These are phyloP conservation scores for Cromileptes altivelis DNA, from an alignment of 2,113 vertebrate genomes.

Conservation along the genomic window DNA sequence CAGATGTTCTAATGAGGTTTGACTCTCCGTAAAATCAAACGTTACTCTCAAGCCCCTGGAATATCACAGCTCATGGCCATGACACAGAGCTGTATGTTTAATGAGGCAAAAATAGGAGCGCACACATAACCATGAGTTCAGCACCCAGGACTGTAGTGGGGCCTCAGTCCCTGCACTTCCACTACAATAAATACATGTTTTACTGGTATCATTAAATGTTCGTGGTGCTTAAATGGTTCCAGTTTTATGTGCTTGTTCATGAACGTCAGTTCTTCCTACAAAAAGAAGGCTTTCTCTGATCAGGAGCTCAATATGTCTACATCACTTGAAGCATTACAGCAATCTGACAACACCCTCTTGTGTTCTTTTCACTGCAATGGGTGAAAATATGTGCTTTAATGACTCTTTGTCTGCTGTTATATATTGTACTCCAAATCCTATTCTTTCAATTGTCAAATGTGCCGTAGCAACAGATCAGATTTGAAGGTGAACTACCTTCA, in stretches of 20 bases:
- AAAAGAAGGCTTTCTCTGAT: constrained; percentile 28
- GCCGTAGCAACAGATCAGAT: constrained; percentile 47
- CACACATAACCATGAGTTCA: constrained; percentile 25
- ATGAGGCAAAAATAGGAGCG: constrained; percentile 22
- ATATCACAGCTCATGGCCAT: neutral
- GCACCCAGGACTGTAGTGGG: neutral
- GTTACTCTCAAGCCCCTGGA: neutral
- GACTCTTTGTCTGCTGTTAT: constrained; percentile 23
- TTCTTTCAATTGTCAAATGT: constrained; percentile 39
- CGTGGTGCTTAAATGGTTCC: constrained; percentile 1
- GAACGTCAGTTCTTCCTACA: neutral
- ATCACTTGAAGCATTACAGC: constrained; percentile 23
- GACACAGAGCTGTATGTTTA: constrained; percentile 18
- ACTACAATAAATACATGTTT: constrained; percentile 39
- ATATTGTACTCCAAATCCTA: constrained; percentile 26
- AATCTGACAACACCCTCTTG: constrained; percentile 12
- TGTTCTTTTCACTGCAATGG: constrained; percentile 21
- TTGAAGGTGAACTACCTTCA: constrained; percentile 40
- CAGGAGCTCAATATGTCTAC: constrained; percentile 43
- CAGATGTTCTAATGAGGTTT: neutral
- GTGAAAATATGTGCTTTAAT: constrained; percentile 24
- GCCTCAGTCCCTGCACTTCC: neutral
- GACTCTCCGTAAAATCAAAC: constrained; percentile 22
- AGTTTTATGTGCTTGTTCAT: constrained; percentile 9
- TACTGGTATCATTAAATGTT: constrained; percentile 41